phyloP scores from a whole-genome alignment of 2,888 invertebrate genomes.

The Amphipyra berbera region DNA sequence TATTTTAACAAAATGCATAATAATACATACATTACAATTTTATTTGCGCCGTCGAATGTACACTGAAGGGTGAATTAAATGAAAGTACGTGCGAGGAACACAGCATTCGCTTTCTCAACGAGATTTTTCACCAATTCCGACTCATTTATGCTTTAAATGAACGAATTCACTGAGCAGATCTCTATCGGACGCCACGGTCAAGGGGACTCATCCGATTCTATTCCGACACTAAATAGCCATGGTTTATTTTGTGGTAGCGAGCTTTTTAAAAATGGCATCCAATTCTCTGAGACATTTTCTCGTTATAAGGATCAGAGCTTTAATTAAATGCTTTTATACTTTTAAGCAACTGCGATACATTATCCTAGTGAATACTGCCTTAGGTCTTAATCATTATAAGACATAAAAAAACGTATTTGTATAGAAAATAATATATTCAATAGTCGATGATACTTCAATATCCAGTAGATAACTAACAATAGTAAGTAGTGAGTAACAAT shows the following conservation, averaged over 20 bases:
- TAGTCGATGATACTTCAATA: conserved; percentile 14
- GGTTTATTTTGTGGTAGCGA: conserved; percentile 80
- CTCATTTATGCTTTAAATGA: conserved; percentile 82
- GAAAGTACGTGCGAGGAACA: conserved; percentile 39
- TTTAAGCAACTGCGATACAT: not conserved
- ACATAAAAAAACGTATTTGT: too few species aligned
- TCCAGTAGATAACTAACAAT: conserved; percentile 17
- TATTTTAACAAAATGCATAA: not conserved
- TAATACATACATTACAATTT: not conserved
- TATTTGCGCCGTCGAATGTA: conserved; percentile 10
- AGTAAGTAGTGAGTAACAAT: conserved; percentile 8
- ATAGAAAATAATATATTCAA: not conserved
- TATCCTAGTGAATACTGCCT: not conserved
- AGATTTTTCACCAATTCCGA: conserved; percentile 69
- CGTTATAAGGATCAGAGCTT: conserved; percentile 33
- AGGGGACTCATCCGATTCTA: conserved; percentile 81
- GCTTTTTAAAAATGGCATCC: conserved; percentile 75
- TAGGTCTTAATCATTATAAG: not conserved
- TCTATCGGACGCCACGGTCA: conserved; percentile 80
- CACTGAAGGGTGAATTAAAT: conserved; percentile 30
- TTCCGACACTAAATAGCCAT: conserved; percentile 80
- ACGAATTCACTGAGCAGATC: conserved; percentile 79
- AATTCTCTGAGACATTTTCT: conserved; percentile 47
- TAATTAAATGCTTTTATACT: conserved; percentile 11
- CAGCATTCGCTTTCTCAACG: conserved; percentile 55